A percentile compares a stretch with the other conserved stretches of the same genome.
phyloP scores from a whole-genome alignment of 2,797 vertebrate species.

The Sarcoramphus papa region DNA sequence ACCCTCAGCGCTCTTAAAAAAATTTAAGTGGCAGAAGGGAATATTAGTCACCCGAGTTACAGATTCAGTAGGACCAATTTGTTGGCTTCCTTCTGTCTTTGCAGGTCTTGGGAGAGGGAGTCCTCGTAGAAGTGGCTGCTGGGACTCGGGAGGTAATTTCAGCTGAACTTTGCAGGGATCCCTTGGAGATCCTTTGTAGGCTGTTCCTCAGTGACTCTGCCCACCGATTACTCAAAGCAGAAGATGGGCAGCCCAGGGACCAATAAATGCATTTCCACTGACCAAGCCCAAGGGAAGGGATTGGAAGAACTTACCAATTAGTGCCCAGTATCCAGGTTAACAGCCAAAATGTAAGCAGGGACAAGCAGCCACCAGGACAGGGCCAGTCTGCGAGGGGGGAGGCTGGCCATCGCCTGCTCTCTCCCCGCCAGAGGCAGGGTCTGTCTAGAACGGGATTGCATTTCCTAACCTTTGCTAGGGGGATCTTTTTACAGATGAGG shows the following conservation, averaged over 20 bases:
- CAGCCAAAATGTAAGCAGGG: neutral
- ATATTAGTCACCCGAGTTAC: neutral
- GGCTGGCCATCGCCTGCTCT: neutral
- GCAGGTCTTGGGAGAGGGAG: neutral
- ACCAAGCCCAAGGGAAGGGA: neutral
- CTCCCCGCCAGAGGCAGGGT: neutral
- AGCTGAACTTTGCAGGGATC: neutral
- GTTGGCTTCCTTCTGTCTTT: neutral
- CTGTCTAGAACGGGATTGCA: neutral
- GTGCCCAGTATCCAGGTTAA: neutral
- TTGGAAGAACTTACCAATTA: neutral
- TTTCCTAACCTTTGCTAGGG: neutral
- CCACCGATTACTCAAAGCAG: neutral
- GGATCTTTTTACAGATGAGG: slow-evolving; percentile 8
- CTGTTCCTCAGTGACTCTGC: neutral
- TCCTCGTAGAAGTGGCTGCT: neutral
- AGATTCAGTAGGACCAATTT: neutral
- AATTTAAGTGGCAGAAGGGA: neutral
- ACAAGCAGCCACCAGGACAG: neutral
- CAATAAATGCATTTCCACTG: neutral
- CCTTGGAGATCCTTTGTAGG: neutral
- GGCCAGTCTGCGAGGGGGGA: neutral
- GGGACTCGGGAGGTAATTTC: neutral
- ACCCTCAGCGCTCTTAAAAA: neutral
- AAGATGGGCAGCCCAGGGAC: neutral